Evolutionary conservation across 2,888 invertebrate species (phyloP), one percentile per base, ranked within the genome.

Genomic region (Cotesia congregata): DNA sequence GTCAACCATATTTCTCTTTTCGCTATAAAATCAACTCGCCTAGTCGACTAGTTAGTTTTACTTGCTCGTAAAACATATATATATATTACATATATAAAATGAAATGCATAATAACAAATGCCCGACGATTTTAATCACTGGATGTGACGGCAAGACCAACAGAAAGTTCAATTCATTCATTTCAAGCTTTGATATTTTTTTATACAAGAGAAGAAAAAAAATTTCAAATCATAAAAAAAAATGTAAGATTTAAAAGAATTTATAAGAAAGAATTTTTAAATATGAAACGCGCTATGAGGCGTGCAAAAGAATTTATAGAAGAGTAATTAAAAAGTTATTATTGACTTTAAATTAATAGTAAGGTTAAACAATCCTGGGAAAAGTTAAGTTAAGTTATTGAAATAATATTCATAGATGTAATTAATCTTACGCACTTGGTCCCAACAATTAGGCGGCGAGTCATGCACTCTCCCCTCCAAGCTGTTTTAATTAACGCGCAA

Each of bases 391-490:
- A 65, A 30, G 5, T 65, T 65, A 5, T 30, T 30, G 38, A 65
- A 65, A 65, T 65, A 30, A 65, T 65, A 65, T 30, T 65, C 65
- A 65, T 65, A 65, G 65, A 65, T 38, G 12, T 65, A 20, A 65
- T 65, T 38, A 65, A 65, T 65, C 65, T 65, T 38, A 65, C 65
- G 65, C 65, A 65, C 38, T 65, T 65, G 65, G 65, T 38, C 65
- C 30, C 50, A 12, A 38, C 65, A 65, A 65, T 65, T 65, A 65
- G 65, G 38, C 65, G 65, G 65, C 65, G 30, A 65, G 20, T 65
- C 30, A 30, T 30, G 65, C 65, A 30, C 3, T 30, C 0, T 30
- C 30, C 30, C 30, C 30, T 30, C 30, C 30, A 12, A 65, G 20
- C 65, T 38, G 38, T 65, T 65, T 65, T 65, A 65, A 65, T 65